Base-by-base conservation (phyloP, 1,140 invertebrate genomes). In the Dryas iulia region DNA sequence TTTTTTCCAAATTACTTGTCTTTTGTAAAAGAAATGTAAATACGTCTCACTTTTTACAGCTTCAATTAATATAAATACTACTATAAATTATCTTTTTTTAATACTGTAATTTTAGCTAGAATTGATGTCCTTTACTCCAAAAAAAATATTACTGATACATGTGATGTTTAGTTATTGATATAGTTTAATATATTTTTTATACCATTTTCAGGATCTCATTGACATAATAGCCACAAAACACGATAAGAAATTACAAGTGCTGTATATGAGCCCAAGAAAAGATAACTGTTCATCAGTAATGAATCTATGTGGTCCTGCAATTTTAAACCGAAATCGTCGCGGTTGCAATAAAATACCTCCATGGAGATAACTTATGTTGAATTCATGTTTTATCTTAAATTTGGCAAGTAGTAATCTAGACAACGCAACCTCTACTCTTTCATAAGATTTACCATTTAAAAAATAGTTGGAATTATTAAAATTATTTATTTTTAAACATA, bases 201-300 rank as follows among this genome's bases (percentile, higher is more conserved):
- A 23, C 10, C 26, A 64, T 66, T 80, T 77, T 62, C 72, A 87
- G 84, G 84, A 85, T 57, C 56, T 87, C 31, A 70, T 87, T 24
- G 63, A 83, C 65, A 78, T 83, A 54, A 83, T 87, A 64, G 77
- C 59, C 10, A 60, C 78, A 54, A 78, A 70, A 58, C 61, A 81
- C 31, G 79, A 84, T 8, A 77, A 78, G 58, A 79, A 57, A 47
- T 61, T 83, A 54, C 67, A 69, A 63, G 31, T 80, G 23, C 57
- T 84, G 28, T 80, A 70, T 26, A 61, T 61, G 47, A 78, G 72
- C 61, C 69, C 78, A 14, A 18, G 14, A 12, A 70, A 31, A 28
- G 66, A 78, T 11, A 62, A 76, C 21, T 54, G 18, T 35, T 31
- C 81, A 11, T 79, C 78, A 11, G 58, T 69, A 25, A 70, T 86